Base-by-base conservation (phyloP, 2,113 vertebrate genomes). In the Chlorodrepanis virens region DNA sequence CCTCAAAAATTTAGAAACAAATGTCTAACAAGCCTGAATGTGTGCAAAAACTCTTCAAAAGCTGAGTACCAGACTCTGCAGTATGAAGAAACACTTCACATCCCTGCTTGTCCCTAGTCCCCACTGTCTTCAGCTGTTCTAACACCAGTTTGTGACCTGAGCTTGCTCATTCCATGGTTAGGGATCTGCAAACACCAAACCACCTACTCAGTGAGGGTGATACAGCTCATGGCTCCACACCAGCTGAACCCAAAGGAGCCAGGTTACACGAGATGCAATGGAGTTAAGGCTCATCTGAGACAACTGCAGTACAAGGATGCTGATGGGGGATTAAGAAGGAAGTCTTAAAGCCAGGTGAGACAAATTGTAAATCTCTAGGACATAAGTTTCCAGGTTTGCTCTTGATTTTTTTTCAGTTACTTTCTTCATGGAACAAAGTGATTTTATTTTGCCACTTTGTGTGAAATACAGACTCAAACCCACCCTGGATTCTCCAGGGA, bases 211-310 rank as follows among this genome's bases (percentile, higher is more conserved):
- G 27, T 4, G 11, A 44, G 18, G 35, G 35, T 39, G 35, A 71
- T 5, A 2, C 12, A 74, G 64, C 9, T 63, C 12, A 20, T 3
- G 10, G 42, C 9, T 47, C 53, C 5, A 3, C 7, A 40, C 52
- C 37, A 53, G 42, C 49, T 56, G 67, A 90, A 23, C 29, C n/a
- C 71, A 40, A 72, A 64, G n/a, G 47, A 86, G 35, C 6, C 9
- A 49, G 49, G 18, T 50, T 40, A 45, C 23, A 45, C 0, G 1
- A 76, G 20, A 56, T 3, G 1, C 17, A 69, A 8, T 0, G 0
- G 90, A 35, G 31, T 70, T 14, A 37, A 3, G 2, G 6, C 70
- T 59, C 57, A 53, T 28, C 29, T 10, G 16, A 80, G 45, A 56
- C 17, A 70, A 29, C 8, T 31, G 20, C 37, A 86, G 29, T 3